Conservation (phyloP, 2,797 vertebrate species). For the Falco cherrug region DNA sequence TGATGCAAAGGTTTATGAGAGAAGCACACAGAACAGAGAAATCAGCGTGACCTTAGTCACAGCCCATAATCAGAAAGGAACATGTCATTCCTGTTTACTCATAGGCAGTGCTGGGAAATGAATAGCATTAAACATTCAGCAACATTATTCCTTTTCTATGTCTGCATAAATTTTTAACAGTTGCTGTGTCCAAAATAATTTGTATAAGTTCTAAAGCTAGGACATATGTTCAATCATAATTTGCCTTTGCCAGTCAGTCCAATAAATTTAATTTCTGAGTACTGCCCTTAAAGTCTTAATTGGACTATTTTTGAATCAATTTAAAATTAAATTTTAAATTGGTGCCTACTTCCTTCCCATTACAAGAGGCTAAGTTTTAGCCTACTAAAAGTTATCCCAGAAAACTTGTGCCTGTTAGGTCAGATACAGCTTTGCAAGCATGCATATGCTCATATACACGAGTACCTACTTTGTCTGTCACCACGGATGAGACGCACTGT, state of each 20-base stretch:
- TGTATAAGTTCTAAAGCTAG: slow-evolving; percentile 43
- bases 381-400: background rate
- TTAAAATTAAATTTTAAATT: slow-evolving; percentile 57
- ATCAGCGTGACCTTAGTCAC: slow-evolving; percentile 41
- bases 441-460: background rate
- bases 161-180: slow-evolving; percentile 66
- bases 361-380: background rate
- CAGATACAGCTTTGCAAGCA: background rate
- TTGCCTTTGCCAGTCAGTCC: background rate
- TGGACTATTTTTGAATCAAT: slow-evolving; percentile 27
- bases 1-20: slow-evolving; percentile 38
- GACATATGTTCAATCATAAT: background rate
- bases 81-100: slow-evolving; percentile 60
- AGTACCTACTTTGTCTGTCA: background rate
- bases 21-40: slow-evolving; percentile 28
- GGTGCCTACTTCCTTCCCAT: background rate
- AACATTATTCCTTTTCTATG: slow-evolving; percentile 39
- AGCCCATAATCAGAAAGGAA: slow-evolving; percentile 40
- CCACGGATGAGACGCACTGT: background rate
- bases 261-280: slow-evolving; percentile 14
- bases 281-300: background rate
- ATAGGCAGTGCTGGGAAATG: slow-evolving; percentile 25
- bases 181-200: slow-evolving; percentile 57
- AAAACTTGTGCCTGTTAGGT: background rate
- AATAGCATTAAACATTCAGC: slow-evolving; percentile 69